These are phyloP conservation scores for Pharmacophagus antenor DNA, from an alignment of 2,888 invertebrate genomes.

Conservation along the genomic window DNA sequence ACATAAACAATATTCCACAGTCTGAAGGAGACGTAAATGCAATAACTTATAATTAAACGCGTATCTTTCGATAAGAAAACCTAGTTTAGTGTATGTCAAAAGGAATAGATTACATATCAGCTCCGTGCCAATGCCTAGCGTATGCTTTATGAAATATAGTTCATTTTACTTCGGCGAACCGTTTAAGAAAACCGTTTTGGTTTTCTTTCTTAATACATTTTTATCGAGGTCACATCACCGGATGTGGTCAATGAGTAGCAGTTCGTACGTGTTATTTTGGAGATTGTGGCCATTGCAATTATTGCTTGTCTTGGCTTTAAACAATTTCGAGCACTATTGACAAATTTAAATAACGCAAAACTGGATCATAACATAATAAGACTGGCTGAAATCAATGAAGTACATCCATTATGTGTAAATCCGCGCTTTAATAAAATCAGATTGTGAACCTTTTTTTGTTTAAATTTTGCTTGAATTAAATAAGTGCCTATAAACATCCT, in stretches of 20 bases:
- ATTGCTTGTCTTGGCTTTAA: constrained; percentile 9
- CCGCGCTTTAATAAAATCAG: constrained; percentile 1
- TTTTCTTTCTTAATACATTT: constrained; percentile 25
- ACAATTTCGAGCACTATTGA: constrained; percentile 10
- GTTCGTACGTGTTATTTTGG: constrained; percentile 23
- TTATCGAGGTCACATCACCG: constrained; percentile 28
- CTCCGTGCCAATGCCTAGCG: neutral
- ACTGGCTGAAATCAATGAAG: constrained; percentile 6
- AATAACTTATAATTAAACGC: constrained; percentile 29
- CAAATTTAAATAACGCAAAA: constrained; percentile 10
- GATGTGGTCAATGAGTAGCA: constrained; percentile 22
- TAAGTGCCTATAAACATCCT: constrained; percentile 19
- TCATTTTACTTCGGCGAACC: neutral
- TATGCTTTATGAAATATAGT: neutral
- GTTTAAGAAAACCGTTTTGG: constrained; percentile 4
- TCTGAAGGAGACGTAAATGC: constrained; percentile 19
- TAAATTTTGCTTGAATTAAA: constrained; percentile 6
- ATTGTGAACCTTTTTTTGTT: constrained; percentile 1
- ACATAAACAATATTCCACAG: constrained; percentile 25
- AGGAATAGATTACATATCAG: constrained; percentile 10
- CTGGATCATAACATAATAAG: constrained; percentile 17
- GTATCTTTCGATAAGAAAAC: constrained; percentile 27
- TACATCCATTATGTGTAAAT: constrained; percentile 15
- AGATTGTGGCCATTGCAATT: constrained; percentile 11
- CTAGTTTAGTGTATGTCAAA: constrained; percentile 27